These are phyloP conservation scores for Erannis defoliaria DNA, from an alignment of 2,888 invertebrate genomes.

Conservation along the genomic window DNA sequence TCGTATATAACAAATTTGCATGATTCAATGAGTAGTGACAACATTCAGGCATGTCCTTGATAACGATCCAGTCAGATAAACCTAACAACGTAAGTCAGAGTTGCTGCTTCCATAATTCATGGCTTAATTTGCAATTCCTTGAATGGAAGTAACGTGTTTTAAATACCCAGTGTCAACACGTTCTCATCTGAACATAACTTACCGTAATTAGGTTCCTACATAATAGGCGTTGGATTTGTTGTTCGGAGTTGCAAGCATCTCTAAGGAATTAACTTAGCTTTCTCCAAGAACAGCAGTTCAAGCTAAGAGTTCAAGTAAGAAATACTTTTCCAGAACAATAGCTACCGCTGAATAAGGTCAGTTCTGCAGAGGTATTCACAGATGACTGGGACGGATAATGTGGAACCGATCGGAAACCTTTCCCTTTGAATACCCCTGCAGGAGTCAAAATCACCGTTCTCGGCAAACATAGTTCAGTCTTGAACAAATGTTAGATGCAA, in stretches of 20 bases:
- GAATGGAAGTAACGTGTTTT: not conserved
- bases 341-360: no score
- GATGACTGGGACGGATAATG: no score
- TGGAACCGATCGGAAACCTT: no score
- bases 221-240: not conserved
- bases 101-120: conserved; percentile 29
- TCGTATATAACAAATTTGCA: conserved; percentile 1
- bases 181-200: not conserved
- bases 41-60: conserved; percentile 39
- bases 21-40: conserved; percentile 13
- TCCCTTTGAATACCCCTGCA: no score
- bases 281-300: no score
- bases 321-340: no score
- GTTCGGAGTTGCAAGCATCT: no score
- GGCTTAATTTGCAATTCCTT: conserved; percentile 11
- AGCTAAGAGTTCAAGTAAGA: no score
- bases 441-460: no score
- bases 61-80: conserved; percentile 44
- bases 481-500: not conserved
- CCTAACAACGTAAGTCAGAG: conserved; percentile 44
- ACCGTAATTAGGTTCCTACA: not conserved
- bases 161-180: not conserved
- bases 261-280: no score
- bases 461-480: no score
- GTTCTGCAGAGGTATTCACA: no score